Percentiles rank a stretch among this genome's conserved stretches.
Evolutionary conservation across 2,113 vertebrate species (phyloP).

Genomic region (Recurvirostra avosetta): DNA sequence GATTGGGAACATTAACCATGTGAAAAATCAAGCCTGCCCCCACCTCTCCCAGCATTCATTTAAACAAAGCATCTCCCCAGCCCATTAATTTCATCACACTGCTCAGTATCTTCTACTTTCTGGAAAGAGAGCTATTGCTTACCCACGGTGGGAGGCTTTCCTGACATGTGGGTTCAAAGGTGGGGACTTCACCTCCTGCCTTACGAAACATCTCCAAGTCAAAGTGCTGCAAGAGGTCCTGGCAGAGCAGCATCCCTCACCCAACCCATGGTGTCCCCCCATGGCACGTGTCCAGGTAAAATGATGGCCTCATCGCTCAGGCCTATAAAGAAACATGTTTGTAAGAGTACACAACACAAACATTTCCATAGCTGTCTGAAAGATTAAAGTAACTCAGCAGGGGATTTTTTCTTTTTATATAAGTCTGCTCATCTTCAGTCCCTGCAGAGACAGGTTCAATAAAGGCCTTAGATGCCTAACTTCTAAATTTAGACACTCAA

Average conservation of each 20-base stretch:
- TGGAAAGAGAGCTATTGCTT: background rate
- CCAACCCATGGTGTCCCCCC: background rate
- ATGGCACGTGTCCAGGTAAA: background rate
- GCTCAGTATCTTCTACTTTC: background rate
- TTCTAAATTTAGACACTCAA: background rate
- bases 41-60: background rate
- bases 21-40: slow-evolving; percentile 9
- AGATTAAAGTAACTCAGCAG: background rate
- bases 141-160: background rate
- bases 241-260: background rate
- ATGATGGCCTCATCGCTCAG: background rate
- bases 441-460: background rate
- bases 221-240: background rate
- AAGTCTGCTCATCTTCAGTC: background rate
- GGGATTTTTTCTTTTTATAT: background rate
- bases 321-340: background rate
- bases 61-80: background rate
- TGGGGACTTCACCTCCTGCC: background rate
- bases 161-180: background rate
- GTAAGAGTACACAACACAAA: background rate
- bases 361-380: background rate
- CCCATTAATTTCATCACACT: slow-evolving; percentile 10
- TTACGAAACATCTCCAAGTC: background rate
- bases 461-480: background rate
- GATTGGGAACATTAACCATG: background rate